Evolutionary conservation across 2,888 invertebrate species (phyloP).

Genomic region (Thyatira batis): DNA sequence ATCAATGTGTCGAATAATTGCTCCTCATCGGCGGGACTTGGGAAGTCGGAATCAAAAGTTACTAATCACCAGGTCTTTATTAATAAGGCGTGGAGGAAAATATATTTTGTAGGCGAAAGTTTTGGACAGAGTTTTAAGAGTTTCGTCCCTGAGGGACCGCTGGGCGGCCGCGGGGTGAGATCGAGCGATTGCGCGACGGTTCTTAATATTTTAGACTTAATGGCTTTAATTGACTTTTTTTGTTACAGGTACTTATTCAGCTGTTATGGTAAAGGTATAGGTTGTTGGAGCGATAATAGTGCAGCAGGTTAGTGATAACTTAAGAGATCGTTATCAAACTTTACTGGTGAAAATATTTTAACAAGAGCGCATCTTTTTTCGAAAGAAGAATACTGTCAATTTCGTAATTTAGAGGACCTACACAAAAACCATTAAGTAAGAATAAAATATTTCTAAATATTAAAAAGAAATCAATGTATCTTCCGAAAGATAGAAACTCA

Average conservation of each 20-base stretch:
- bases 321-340: too few species aligned
- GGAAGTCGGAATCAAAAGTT: constrained; percentile 71
- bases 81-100: constrained; percentile 60
- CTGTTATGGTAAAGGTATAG: constrained; percentile 1
- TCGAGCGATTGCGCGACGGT: constrained; percentile 23
- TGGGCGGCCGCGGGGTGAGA: constrained; percentile 31
- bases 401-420: too few species aligned
- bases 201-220: constrained; percentile 24
- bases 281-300: too few species aligned
- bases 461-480: too few species aligned
- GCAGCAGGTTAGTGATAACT: too few species aligned
- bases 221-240: constrained; percentile 15
- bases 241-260: constrained; percentile 13
- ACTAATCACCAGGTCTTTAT: constrained; percentile 74
- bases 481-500: too few species aligned
- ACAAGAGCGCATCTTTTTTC: too few species aligned
- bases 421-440: too few species aligned
- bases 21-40: constrained; percentile 63
- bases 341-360: too few species aligned
- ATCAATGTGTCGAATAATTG: constrained; percentile 81
- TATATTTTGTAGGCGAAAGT: constrained; percentile 43
- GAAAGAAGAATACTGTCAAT: too few species aligned
- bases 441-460: too few species aligned
- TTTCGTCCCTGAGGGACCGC: constrained; percentile 29
- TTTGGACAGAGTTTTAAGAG: constrained; percentile 40